These are phyloP conservation scores for Therioaphis trifolii DNA, from an alignment of 2,888 invertebrate genomes.

Conservation along the genomic window DNA sequence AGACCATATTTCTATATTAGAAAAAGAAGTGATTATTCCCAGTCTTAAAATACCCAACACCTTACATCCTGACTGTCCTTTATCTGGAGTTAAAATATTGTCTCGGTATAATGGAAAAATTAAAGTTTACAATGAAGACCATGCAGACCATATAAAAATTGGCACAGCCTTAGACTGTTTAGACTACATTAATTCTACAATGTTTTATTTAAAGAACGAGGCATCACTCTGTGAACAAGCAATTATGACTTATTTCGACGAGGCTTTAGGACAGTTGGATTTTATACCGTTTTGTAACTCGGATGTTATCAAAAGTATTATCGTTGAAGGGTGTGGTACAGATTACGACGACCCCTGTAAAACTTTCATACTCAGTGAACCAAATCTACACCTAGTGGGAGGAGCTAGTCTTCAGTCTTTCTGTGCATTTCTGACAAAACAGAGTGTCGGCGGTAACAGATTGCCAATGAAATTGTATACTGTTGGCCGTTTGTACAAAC, in stretches of 20 bases:
- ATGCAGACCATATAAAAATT: slow-evolving; percentile 72
- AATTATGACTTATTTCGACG: slow-evolving; percentile 72
- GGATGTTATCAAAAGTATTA: slow-evolving; percentile 80
- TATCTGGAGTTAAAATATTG: slow-evolving; percentile 68
- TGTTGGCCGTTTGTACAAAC: slow-evolving; percentile 78
- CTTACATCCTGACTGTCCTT: slow-evolving; percentile 76
- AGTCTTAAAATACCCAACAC: slow-evolving; percentile 78
- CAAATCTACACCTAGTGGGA: slow-evolving; percentile 79
- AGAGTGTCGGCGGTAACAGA: slow-evolving; percentile 73
- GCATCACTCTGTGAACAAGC: slow-evolving; percentile 80
- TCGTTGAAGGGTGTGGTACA: slow-evolving; percentile 80
- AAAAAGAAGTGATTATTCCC: slow-evolving; percentile 76
- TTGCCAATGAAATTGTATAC: slow-evolving; percentile 80
- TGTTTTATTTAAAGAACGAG: slow-evolving; percentile 76
- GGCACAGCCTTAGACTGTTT: slow-evolving; percentile 72
- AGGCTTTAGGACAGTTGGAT: slow-evolving; percentile 70
- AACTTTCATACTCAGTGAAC: slow-evolving; percentile 73
- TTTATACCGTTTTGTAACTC: slow-evolving; percentile 79
- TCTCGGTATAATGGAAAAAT: slow-evolving; percentile 67
- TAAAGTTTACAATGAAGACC: slow-evolving; percentile 67
- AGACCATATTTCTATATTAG: slow-evolving; percentile 77
- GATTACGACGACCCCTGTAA: slow-evolving; percentile 72
- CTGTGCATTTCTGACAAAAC: slow-evolving; percentile 79
- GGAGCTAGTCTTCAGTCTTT: slow-evolving; percentile 80
- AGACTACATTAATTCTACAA: slow-evolving; percentile 73